Percentiles rank a stretch among this genome's conserved stretches.
phyloP scores from a whole-genome alignment of 2,888 invertebrate genomes.

The Rotaria sp. region DNA sequence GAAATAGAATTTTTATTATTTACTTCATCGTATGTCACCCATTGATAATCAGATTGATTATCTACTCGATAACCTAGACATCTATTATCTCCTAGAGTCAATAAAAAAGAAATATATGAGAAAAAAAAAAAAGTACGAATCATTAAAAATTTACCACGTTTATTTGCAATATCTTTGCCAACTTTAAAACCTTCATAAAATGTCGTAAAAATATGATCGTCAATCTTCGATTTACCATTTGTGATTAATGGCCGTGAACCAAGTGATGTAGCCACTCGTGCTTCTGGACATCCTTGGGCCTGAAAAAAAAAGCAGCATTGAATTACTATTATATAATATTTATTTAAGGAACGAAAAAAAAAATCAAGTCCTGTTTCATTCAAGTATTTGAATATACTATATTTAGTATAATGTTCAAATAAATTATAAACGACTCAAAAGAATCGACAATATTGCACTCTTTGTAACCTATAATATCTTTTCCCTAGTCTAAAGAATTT shows the following conservation, averaged over 20 bases:
- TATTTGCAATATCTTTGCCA: slow-evolving; percentile 6
- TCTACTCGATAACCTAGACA: background rate
- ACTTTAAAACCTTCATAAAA: background rate
- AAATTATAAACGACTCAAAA: too few relatives aligned
- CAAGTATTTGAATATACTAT: background rate
- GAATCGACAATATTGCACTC: too few relatives aligned
- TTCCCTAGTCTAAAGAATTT: too few relatives aligned
- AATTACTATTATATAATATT: background rate
- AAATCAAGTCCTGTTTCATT: too few relatives aligned
- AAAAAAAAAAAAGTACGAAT: background rate
- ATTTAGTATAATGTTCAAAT: too few relatives aligned
- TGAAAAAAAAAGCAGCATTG: background rate
- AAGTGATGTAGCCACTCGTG: background rate
- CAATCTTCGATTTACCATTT: background rate
- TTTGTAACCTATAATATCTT: too few relatives aligned
- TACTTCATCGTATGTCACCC: slow-evolving; percentile 24
- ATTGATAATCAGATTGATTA: background rate
- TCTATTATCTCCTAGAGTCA: background rate
- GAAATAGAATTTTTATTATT: too few relatives aligned
- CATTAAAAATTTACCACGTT: background rate
- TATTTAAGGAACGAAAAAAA: too few relatives aligned
- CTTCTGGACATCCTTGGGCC: background rate
- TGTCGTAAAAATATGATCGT: background rate
- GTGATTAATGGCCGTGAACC: background rate
- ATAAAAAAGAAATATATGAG: background rate